These are phyloP conservation scores for Catostomus latipinnis DNA, from an alignment of 2,797 vertebrate genomes.

Conservation along the genomic window DNA sequence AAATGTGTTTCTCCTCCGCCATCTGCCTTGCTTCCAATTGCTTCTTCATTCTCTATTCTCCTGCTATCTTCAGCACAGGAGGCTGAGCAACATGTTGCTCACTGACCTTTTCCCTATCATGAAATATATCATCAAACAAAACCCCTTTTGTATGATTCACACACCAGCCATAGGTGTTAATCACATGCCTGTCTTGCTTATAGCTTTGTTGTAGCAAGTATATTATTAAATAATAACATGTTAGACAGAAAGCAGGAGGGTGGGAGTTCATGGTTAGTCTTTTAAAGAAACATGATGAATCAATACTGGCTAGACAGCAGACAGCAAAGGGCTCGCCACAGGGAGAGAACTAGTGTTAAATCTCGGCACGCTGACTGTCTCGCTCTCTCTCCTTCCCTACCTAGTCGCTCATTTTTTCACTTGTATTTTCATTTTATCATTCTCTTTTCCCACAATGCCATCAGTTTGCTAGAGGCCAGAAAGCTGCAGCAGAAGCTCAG, in stretches of 20 bases:
- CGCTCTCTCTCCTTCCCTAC: slow-evolving; percentile 45
- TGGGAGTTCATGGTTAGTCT: not conserved
- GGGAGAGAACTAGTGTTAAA: slow-evolving; percentile 32
- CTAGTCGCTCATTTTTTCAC: slow-evolving; percentile 77
- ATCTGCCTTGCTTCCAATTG: slow-evolving; percentile 5
- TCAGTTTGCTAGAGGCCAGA: slow-evolving; percentile 82
- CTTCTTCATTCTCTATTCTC: slow-evolving; percentile 43
- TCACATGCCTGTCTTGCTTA: not conserved
- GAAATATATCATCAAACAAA: slow-evolving; percentile 45
- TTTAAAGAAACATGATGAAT: slow-evolving; percentile 32
- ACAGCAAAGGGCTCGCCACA: not conserved
- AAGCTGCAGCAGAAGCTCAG: slow-evolving; percentile 84
- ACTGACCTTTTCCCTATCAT: slow-evolving; percentile 67
- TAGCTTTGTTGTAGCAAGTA: slow-evolving; percentile 29
- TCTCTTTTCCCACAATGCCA: slow-evolving; percentile 77
- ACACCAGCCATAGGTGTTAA: not conserved
- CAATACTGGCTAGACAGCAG: slow-evolving; percentile 17
- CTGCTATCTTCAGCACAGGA: slow-evolving; percentile 74
- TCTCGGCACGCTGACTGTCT: not conserved
- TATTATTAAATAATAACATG: slow-evolving; percentile 3
- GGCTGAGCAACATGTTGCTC: slow-evolving; percentile 70
- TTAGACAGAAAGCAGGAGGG: not conserved
- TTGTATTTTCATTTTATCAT: slow-evolving; percentile 85
- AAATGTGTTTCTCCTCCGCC: slow-evolving; percentile 44
- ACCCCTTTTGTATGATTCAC: not conserved